Conservation (phyloP, 2,113 vertebrate species). For the Aepyceros melampus region DNA sequence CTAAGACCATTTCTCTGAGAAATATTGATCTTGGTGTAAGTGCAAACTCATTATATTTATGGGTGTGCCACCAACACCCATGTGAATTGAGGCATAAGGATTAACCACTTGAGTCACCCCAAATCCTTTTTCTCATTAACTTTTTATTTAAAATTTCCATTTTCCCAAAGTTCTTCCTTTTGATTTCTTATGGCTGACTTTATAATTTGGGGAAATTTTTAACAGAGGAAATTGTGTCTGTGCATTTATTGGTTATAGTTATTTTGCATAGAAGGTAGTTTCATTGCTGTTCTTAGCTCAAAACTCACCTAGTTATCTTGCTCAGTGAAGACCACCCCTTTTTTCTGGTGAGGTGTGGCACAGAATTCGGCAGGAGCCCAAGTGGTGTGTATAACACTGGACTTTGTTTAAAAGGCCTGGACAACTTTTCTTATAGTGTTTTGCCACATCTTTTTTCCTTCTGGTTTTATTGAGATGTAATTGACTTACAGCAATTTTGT, state of each 20-base stretch:
- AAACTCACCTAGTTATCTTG: neutral
- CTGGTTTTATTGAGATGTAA: neutral
- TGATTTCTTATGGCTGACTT: neutral
- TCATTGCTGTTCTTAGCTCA: neutral
- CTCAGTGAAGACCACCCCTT: neutral
- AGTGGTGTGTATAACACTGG: neutral
- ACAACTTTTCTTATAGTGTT: neutral
- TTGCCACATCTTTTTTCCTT: neutral
- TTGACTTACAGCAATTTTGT: too few species aligned
- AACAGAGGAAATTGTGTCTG: neutral
- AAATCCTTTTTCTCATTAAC: constrained; percentile 13
- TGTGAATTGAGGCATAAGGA: constrained; percentile 33
- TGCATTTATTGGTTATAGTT: neutral
- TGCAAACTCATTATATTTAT: constrained; percentile 53
- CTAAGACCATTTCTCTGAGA: constrained; percentile 57
- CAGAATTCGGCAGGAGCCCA: neutral
- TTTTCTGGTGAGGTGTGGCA: neutral
- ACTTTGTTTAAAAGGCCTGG: neutral
- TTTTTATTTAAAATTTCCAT: constrained; percentile 26
- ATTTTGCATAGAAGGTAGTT: neutral
- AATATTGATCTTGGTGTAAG: constrained; percentile 47
- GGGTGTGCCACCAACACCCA: constrained; percentile 25
- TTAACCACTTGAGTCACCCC: constrained; percentile 52
- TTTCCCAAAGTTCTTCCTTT: neutral
- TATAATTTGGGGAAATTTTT: neutral